These are phyloP conservation scores for Micronycteris hirsuta DNA, from an alignment of 2,113 vertebrate species.

Conservation along the genomic window DNA sequence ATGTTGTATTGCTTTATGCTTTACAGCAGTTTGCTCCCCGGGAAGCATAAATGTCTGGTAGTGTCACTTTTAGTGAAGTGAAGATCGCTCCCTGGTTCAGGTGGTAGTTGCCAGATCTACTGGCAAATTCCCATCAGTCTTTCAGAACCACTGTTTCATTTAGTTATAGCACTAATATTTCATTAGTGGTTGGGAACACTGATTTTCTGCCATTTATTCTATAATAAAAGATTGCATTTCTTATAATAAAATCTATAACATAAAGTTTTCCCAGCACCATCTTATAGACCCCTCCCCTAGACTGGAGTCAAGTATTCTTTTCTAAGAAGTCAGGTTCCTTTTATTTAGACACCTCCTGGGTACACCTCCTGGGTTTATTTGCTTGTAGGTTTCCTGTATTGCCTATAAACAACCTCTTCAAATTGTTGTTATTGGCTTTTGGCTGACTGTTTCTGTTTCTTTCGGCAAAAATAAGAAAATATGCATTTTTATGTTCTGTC, in stretches of 20 bases:
- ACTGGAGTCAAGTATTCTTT: neutral
- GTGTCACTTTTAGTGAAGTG: neutral
- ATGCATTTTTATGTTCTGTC: neutral
- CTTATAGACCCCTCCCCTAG: neutral
- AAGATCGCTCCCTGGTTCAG: neutral
- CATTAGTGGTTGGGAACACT: constrained; percentile 1
- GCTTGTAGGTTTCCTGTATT: neutral
- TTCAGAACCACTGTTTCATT: neutral
- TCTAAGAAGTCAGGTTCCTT: neutral
- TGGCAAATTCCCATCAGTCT: neutral
- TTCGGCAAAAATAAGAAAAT: neutral
- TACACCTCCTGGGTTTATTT: no score
- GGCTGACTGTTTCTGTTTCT: neutral
- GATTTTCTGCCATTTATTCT: constrained; percentile 8
- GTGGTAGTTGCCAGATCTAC: neutral
- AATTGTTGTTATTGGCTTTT: neutral
- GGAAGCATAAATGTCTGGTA: neutral
- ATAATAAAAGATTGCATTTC: neutral
- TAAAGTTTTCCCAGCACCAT: neutral
- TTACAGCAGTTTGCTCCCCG: neutral
- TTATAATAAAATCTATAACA: neutral
- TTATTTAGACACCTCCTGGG: neutral
- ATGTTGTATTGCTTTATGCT: neutral
- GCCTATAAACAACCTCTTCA: neutral
- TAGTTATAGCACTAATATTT: neutral